Conservation (phyloP, 2,113 vertebrate genomes). For the Gambusia affinis region DNA sequence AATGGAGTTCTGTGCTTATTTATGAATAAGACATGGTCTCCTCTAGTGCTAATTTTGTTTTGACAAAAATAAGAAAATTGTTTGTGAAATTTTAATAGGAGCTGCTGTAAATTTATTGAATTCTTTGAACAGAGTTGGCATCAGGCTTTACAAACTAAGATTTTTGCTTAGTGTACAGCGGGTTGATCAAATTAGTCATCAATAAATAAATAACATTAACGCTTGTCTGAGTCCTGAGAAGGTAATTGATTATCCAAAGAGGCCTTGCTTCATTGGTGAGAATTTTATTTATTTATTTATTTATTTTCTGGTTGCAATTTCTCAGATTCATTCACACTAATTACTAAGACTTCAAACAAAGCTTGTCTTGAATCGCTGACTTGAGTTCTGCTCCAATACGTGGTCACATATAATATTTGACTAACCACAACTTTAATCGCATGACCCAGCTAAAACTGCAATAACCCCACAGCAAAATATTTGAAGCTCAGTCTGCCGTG, state of each 20-base stretch:
- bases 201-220: conserved; percentile 40
- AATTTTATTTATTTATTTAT: not conserved
- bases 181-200: no score
- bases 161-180: no score
- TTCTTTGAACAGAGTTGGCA: no score
- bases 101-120: no score
- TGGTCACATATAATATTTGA: conserved; percentile 33
- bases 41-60: no score
- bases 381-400: not conserved
- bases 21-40: no score
- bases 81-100: no score
- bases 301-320: conserved; percentile 3
- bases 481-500: conserved; percentile 22
- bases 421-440: conserved; percentile 6
- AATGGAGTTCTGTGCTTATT: no score
- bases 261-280: conserved; percentile 23
- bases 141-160: no score
- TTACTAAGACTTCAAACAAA: not conserved
- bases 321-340: conserved; percentile 32
- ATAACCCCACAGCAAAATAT: conserved; percentile 31
- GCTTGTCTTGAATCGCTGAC: not conserved
- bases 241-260: conserved; percentile 56
- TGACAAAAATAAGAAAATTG: no score
- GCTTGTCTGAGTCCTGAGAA: conserved; percentile 48
- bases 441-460: conserved; percentile 5